Evolutionary conservation across 1,140 invertebrate species (phyloP), one percentile per base, ranked within the genome.

Genomic region (Orussus abietinus): DNA sequence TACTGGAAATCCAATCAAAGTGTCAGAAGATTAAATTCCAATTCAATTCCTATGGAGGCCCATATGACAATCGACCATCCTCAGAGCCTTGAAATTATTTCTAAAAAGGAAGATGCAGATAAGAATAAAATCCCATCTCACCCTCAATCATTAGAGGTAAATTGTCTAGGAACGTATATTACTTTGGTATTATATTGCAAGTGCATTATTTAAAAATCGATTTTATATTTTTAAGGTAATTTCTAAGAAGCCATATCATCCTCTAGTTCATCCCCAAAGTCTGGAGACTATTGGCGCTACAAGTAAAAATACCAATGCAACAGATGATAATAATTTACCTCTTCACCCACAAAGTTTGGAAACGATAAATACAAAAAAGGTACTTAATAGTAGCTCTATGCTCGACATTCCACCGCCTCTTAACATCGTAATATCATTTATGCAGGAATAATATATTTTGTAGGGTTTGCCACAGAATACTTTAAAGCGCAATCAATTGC

Each of bases 321-420:
- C 64, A 13, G 69, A 72, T 49, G 70, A 73, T 58, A 73, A 73
- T 66, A 73, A 73, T 44, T 60, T 73, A 42, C 70, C 70, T 29
- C 55, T 73, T 38, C 66, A 73, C 56, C 70, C 70, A 4, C 70
- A 73, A 48, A 73, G 70, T 51, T 58, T 73, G 43, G 70, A 73
- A 58, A 73, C 64, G 25, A 74, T 74, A 12, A 70, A 69, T 55
- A 62, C 64, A 35, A 72, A 73, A 50, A 72, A 71, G 55, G 67
- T 66, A 47, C 11, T 21, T 22, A 25, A 40, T 10, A 1, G n/a
- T n/a, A n/a, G n/a, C n/a, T n/a, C n/a, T n/a, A n/a, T n/a, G n/a
- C n/a, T n/a, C n/a, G n/a, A n/a, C n/a, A n/a, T n/a, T n/a, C n/a
- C n/a, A n/a, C n/a, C n/a, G n/a, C n/a, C n/a, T n/a, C n/a, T n/a